Conservation (phyloP, 2,888 invertebrate genomes). For the Macrophya alboannulata region DNA sequence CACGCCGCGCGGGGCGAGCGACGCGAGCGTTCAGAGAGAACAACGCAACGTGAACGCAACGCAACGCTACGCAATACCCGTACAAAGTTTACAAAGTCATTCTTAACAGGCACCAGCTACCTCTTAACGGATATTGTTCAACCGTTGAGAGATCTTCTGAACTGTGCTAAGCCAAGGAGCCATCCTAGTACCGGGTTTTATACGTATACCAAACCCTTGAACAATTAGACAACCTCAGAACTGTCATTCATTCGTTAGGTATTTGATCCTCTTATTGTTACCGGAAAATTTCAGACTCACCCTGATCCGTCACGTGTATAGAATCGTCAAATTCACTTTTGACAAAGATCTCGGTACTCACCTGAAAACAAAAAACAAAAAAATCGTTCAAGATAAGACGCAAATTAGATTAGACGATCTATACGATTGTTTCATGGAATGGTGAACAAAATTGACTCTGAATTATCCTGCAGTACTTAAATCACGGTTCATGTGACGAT, state of each 20-base stretch:
- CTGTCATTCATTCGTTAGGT: background rate
- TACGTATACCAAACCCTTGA: background rate
- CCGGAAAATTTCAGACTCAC: background rate
- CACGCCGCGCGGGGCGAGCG: background rate
- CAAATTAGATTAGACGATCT: background rate
- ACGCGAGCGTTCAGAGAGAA: background rate
- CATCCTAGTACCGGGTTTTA: background rate
- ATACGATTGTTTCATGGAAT: background rate
- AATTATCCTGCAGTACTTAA: background rate
- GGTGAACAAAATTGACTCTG: background rate
- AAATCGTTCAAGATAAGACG: background rate
- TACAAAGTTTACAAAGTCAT: conserved; percentile 38
- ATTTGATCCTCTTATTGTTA: background rate
- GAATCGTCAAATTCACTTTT: background rate
- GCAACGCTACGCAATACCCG: background rate
- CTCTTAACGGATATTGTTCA: conserved; percentile 7
- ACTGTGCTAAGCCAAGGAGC: background rate
- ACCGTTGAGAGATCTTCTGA: conserved; percentile 7
- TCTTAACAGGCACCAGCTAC: background rate
- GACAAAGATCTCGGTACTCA: background rate
- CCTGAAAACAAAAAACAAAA: background rate
- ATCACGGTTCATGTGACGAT: conserved; percentile 52
- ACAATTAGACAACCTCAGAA: conserved; percentile 19
- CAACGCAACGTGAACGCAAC: background rate
- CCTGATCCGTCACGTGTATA: background rate